phyloP scores from a whole-genome alignment of 2,797 vertebrate species.

The Thunnus albacares region DNA sequence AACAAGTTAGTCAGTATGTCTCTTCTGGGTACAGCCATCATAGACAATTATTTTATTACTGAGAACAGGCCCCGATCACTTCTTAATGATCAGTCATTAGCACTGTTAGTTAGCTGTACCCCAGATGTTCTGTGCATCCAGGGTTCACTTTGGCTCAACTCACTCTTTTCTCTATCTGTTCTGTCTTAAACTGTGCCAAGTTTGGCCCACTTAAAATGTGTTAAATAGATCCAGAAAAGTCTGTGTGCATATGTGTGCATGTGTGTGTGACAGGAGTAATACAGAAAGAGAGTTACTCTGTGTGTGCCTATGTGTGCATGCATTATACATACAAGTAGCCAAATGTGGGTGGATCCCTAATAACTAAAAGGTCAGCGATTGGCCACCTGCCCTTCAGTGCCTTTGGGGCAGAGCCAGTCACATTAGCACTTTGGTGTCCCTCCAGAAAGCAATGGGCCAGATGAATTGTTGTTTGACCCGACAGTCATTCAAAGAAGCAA shows the following conservation, averaged over 20 bases:
- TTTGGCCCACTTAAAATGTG: constrained; percentile 60
- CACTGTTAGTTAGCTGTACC: constrained; percentile 54
- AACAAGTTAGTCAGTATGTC: not conserved
- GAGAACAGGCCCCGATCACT: constrained; percentile 35
- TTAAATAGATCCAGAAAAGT: constrained; percentile 64
- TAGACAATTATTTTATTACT: not conserved
- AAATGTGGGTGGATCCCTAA: constrained; percentile 51
- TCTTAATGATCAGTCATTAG: constrained; percentile 52
- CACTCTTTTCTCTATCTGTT: constrained; percentile 41
- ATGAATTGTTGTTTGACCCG: constrained; percentile 58
- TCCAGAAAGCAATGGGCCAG: constrained; percentile 62
- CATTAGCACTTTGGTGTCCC: constrained; percentile 53
- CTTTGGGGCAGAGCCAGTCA: constrained; percentile 61
- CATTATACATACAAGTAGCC: constrained; percentile 32
- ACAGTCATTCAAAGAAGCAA: constrained; percentile 53
- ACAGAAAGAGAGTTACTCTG: not conserved
- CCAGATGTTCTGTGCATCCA: constrained; percentile 64
- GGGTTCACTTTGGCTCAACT: constrained; percentile 56
- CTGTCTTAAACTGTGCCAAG: constrained; percentile 52
- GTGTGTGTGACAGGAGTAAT: constrained; percentile 12
- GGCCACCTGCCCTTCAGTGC: constrained; percentile 48
- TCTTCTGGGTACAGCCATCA: not conserved
- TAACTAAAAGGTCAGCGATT: constrained; percentile 62
- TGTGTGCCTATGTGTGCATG: constrained; percentile 2
- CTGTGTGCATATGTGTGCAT: constrained; percentile 5